phyloP scores from a whole-genome alignment of 2,113 vertebrate species.

The Castor canadensis region DNA sequence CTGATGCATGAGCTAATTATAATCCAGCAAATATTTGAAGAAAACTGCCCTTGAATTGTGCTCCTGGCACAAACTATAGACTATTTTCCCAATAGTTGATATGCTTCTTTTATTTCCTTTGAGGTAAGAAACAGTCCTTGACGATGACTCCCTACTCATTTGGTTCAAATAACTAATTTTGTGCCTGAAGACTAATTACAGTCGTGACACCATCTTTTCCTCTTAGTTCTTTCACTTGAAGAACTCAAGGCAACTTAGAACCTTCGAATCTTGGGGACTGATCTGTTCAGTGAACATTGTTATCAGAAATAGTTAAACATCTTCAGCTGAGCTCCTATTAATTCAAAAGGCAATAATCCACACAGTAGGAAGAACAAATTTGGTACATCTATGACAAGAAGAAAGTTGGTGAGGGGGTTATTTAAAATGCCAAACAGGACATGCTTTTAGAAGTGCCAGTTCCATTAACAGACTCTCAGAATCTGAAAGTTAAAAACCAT shows the following conservation, averaged over 20 bases:
- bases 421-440: constrained; percentile 46
- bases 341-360: constrained; percentile 45
- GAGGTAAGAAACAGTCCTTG: constrained; percentile 51
- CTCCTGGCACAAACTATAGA: constrained; percentile 6
- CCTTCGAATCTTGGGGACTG: constrained; percentile 31
- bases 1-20: constrained; percentile 67
- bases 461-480: constrained; percentile 16
- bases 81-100: constrained; percentile 58
- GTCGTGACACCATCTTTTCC: constrained; percentile 50
- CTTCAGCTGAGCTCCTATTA: constrained; percentile 45
- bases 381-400: constrained; percentile 49
- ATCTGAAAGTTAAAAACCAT: constrained; percentile 49
- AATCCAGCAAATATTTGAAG: constrained; percentile 62
- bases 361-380: constrained; percentile 25
- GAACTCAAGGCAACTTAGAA: constrained; percentile 49
- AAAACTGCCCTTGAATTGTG: constrained; percentile 46
- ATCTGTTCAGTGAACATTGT: constrained; percentile 20
- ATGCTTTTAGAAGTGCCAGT: constrained; percentile 34
- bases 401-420: constrained; percentile 30
- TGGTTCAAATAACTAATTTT: constrained; percentile 63
- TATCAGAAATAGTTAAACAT: constrained; percentile 53
- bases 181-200: constrained; percentile 57
- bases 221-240: constrained; percentile 40
- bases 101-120: constrained; percentile 51
- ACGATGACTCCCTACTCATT: constrained; percentile 47